These are phyloP conservation scores for Ranitomeya imitator DNA, from an alignment of 2,113 vertebrate species.

Conservation along the genomic window DNA sequence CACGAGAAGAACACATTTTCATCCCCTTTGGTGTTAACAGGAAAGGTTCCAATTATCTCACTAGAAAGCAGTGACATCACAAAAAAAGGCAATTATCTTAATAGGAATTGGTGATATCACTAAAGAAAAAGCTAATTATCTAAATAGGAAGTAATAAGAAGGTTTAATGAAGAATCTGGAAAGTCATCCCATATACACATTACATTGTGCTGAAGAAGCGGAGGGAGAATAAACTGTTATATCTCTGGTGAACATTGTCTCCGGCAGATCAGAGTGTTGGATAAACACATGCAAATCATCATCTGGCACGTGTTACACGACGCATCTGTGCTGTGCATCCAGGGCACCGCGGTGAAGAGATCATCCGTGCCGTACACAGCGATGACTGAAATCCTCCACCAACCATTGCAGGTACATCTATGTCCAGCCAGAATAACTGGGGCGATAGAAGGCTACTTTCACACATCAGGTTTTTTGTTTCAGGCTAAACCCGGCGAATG, in stretches of 20 bases:
- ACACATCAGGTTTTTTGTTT: too few relatives aligned
- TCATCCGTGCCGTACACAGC: not conserved
- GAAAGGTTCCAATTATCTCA: not conserved
- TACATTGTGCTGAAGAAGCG: not conserved
- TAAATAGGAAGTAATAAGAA: too few relatives aligned
- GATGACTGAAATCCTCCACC: not conserved
- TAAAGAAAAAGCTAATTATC: not conserved
- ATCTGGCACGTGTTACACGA: constrained; percentile 17
- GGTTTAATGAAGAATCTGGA: too few relatives aligned
- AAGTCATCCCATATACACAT: too few relatives aligned
- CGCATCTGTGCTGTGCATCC: not conserved
- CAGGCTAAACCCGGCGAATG: too few relatives aligned
- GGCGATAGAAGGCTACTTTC: too few relatives aligned
- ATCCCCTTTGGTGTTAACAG: too few relatives aligned
- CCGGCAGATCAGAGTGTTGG: constrained; percentile 31
- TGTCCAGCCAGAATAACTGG: too few relatives aligned
- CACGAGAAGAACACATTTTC: too few relatives aligned
- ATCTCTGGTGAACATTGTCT: constrained; percentile 22
- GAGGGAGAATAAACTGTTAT: constrained; percentile 15
- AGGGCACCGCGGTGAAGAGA: too few relatives aligned
- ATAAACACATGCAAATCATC: constrained; percentile 41
- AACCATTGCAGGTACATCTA: not conserved
- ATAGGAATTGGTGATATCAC: not conserved
- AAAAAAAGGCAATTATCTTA: not conserved
- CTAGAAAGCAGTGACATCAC: not conserved